phyloP scores from a whole-genome alignment of 2,888 invertebrate species.

The Carcina quercana region DNA sequence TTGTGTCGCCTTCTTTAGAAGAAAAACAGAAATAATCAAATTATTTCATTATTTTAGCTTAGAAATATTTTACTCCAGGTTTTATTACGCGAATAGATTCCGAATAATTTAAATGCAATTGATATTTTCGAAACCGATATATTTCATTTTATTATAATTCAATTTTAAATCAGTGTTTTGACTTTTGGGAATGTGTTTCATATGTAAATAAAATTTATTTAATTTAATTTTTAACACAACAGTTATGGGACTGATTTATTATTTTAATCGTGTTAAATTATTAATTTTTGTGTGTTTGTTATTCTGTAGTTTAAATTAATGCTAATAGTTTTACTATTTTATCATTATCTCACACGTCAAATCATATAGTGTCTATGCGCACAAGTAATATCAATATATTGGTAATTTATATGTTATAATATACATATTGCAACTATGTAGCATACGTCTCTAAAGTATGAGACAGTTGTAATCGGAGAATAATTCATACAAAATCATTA shows the following conservation, averaged over 20 bases:
- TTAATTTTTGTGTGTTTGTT: conserved; percentile 26
- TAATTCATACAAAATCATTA: too few species aligned
- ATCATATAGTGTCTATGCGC: conserved; percentile 19
- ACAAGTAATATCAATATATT: conserved; percentile 22
- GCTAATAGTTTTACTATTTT: conserved; percentile 20
- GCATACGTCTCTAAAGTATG: too few species aligned
- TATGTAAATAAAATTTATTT: neutral
- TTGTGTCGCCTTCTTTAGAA: neutral
- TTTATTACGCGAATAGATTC: conserved; percentile 18
- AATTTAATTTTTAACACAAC: conserved; percentile 23
- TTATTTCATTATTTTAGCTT: conserved; percentile 8
- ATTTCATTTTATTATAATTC: conserved; percentile 2
- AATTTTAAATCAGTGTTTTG: neutral
- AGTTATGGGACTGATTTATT: conserved; percentile 44
- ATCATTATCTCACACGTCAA: conserved; percentile 9
- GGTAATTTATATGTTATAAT: too few species aligned
- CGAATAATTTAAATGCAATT: conserved; percentile 5
- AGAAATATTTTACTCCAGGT: conserved; percentile 8
- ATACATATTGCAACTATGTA: too few species aligned
- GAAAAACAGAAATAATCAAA: conserved; percentile 12
- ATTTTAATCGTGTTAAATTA: conserved; percentile 20
- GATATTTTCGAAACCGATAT: conserved; percentile 10
- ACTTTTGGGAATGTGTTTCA: neutral
- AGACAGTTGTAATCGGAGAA: too few species aligned
- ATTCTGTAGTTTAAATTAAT: too few species aligned